Evolutionary conservation across 1,140 invertebrate species (phyloP).

Genomic region (Apis dorsata): DNA sequence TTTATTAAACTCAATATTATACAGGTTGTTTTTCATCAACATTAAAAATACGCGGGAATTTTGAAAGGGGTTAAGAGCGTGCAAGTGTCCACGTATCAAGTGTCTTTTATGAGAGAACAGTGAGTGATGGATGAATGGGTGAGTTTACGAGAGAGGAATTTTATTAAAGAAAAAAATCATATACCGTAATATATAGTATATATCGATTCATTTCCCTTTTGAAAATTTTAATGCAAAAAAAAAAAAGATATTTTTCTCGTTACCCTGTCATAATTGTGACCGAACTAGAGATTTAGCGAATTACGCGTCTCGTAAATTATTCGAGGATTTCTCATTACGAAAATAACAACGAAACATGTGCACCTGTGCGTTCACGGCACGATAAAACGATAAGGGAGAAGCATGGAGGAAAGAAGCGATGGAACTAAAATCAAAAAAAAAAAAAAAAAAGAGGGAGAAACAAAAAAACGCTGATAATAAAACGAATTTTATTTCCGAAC

Average conservation of each 20-base stretch:
- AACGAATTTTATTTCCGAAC: slow-evolving; percentile 51
- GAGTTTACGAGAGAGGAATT: not conserved
- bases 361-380: not conserved
- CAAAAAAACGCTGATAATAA: not conserved
- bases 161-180: not conserved
- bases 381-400: not conserved
- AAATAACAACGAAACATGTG: not conserved
- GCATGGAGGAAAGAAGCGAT: not conserved
- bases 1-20: not conserved
- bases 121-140: not conserved
- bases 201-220: not conserved
- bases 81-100: not conserved
- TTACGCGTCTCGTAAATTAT: slow-evolving; percentile 10
- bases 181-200: too few species aligned
- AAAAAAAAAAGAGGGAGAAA: not conserved
- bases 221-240: not conserved
- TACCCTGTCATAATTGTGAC: too few species aligned
- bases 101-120: not conserved
- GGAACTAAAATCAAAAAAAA: not conserved
- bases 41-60: not conserved
- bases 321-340: not conserved
- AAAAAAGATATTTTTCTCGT: not conserved
- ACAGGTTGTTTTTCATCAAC: not conserved
- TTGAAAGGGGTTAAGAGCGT: not conserved
- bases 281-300: not conserved